These are phyloP conservation scores for Parazoanthus atlanticus DNA, from an alignment of 92 coral and sea anemone species.

Conservation along the genomic window DNA sequence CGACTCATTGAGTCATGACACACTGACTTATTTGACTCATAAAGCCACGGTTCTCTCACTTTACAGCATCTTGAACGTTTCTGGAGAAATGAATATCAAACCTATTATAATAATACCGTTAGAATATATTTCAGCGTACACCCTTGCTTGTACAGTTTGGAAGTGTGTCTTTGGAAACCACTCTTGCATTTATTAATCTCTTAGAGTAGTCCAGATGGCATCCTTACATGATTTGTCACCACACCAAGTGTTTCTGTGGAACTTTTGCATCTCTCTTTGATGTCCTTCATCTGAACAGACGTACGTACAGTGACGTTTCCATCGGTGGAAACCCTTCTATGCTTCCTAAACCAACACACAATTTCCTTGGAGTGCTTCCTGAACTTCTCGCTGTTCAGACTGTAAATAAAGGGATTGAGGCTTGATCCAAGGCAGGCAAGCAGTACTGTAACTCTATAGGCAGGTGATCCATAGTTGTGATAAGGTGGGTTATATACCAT, in stretches of 20 bases:
- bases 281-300: not conserved
- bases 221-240: not conserved
- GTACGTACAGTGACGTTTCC: not conserved
- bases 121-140: too few species aligned
- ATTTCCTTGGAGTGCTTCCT: slow-evolving; percentile 46
- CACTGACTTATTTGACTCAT: too few species aligned
- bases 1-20: too few species aligned
- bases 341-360: slow-evolving; percentile 24
- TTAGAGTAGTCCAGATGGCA: slow-evolving; percentile 22
- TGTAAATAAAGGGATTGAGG: slow-evolving; percentile 59
- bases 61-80: too few species aligned
- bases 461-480: slow-evolving; percentile 45
- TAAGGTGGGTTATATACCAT: slow-evolving; percentile 54
- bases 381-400: slow-evolving; percentile 59
- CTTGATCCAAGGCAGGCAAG: slow-evolving; percentile 59
- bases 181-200: not conserved
- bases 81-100: too few species aligned
- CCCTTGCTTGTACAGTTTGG: too few species aligned
- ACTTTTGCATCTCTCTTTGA: not conserved
- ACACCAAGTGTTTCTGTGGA: not conserved
- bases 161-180: too few species aligned
- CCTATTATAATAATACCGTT: too few species aligned
- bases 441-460: slow-evolving; percentile 47
- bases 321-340: not conserved
- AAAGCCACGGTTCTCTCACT: too few species aligned